Base-by-base conservation (phyloP, 2,888 invertebrate genomes). In the Erebia palarica region DNA sequence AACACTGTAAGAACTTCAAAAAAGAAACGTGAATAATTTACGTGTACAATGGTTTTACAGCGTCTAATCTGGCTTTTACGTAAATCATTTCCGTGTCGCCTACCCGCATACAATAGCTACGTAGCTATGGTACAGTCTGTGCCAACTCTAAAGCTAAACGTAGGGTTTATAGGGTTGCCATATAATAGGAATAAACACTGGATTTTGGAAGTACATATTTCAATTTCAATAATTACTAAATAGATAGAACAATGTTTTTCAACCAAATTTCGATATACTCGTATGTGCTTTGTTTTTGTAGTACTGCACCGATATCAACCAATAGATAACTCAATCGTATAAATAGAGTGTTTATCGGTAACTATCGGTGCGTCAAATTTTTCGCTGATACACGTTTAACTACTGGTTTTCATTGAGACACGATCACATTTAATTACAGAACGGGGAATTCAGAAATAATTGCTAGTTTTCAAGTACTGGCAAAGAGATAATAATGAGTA, bases 61-160 rank as follows among this genome's bases (percentile, higher is more conserved):
- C 59, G 51, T 70, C 57, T 70, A 65, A 36, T 53, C 53, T 61
- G 61, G 68, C 65, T 72, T 72, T 73, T 69, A 66, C 63, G 65
- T 74, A 70, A 74, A 74, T 74, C 53, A 72, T 70, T 75, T 74
- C 74, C 73, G 71, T 69, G 63, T 71, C 71, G 75, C 59, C 68
- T 70, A 69, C 71, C 72, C 73, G 57, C 68, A 71, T 68, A 65
- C 65, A 68, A 72, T 66, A 69, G 44, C 65, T 51, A 61, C 13
- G 27, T 53, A 27, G 65, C 69, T 67, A 60, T 57, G 21, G 57
- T 68, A 63, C 36, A 47, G 65, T 65, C n/a, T 13, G 11, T 68
- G 18, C 57, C 27, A 7, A n/a, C 27, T 49, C 49, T 66, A 49
- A 61, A 63, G 44, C 18, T 69, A n/a, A 11, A 61, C 42, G 10